A percentile compares a stretch with the other conserved stretches of the same genome.
These are phyloP conservation scores for Drosophila flavopinicola DNA, from an alignment of 2,888 invertebrate genomes.

Conservation along the genomic window DNA sequence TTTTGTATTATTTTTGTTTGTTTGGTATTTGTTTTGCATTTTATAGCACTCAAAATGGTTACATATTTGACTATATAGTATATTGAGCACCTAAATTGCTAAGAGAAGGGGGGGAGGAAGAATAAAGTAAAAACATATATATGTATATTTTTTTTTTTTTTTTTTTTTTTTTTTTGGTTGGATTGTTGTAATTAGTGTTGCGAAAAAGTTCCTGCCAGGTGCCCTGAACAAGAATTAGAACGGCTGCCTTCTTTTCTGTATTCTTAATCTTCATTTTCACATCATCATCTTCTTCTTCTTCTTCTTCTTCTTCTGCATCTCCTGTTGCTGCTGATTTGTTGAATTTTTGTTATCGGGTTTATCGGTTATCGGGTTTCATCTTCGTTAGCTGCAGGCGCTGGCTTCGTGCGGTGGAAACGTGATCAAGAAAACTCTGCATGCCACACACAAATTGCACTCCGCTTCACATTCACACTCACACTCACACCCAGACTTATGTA, in stretches of 20 bases:
- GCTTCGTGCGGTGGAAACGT: constrained; percentile 60
- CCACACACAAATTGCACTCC: constrained; percentile 28
- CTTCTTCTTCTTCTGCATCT: constrained; percentile 31
- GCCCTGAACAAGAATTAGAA: constrained; percentile 48
- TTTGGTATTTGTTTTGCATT: constrained; percentile 52
- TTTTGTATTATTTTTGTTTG: constrained; percentile 18
- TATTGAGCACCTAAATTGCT: constrained; percentile 84
- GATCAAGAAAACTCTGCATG: constrained; percentile 83
- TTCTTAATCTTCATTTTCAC: constrained; percentile 25
- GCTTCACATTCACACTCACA: constrained; percentile 12
- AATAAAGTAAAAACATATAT: constrained; percentile 84
- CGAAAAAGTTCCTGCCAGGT: constrained; percentile 65
- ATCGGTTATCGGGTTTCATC: constrained; percentile 28
- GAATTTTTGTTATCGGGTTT: constrained; percentile 15
- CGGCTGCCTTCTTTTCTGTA: constrained; percentile 44
- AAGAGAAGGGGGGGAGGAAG: constrained; percentile 83
- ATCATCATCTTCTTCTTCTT: constrained; percentile 22
- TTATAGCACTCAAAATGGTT: constrained; percentile 74
- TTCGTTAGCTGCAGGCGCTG: constrained; percentile 32
- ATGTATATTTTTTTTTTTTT: constrained; percentile 63
- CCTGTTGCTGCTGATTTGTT: constrained; percentile 34
- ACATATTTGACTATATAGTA: constrained; percentile 76
- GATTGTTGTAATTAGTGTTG: constrained; percentile 82
- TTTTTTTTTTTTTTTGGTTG: constrained; percentile 72
- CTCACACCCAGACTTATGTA: constrained; percentile 19